phyloP scores from a whole-genome alignment of 2,797 vertebrate genomes.

The Micrastur ruficollis region DNA sequence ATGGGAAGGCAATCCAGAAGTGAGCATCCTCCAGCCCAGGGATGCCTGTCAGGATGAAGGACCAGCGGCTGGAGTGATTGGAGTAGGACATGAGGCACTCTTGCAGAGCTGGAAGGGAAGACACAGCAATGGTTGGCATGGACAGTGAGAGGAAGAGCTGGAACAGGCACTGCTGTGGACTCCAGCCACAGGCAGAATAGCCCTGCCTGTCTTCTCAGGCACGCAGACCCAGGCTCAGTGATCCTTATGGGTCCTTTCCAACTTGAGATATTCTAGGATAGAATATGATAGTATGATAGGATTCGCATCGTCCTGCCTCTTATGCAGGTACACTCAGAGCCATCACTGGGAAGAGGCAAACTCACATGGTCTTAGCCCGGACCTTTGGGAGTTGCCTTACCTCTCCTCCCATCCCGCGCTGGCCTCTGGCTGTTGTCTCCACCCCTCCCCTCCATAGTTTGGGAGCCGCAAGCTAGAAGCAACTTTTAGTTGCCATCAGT shows the following conservation, averaged over 20 bases:
- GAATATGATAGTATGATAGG: not conserved
- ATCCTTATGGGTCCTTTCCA: not conserved
- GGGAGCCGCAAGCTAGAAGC: not conserved
- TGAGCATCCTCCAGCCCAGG: conserved; percentile 57
- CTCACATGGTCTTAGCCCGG: rapidly evolving
- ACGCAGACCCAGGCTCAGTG: not conserved
- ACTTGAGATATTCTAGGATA: not conserved
- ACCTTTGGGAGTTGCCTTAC: rapidly evolving
- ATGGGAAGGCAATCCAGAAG: conserved; percentile 56
- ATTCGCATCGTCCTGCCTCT: not conserved
- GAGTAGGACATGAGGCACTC: not conserved
- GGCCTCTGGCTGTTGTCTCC: not conserved
- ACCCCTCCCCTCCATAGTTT: not conserved
- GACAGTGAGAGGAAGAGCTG: not conserved
- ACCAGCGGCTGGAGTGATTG: not conserved
- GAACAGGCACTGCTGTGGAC: not conserved
- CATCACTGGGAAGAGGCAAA: not conserved
- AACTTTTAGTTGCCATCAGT: not conserved
- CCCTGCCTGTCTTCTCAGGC: not conserved
- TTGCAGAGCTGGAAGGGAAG: not conserved
- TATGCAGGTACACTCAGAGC: not conserved
- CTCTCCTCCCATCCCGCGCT: not conserved
- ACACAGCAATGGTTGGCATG: not conserved
- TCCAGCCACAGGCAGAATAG: not conserved
- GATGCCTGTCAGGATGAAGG: conserved; percentile 53